Evolutionary conservation across 2,113 vertebrate species (phyloP).

Genomic region (Neolamprologus cancellatus): DNA sequence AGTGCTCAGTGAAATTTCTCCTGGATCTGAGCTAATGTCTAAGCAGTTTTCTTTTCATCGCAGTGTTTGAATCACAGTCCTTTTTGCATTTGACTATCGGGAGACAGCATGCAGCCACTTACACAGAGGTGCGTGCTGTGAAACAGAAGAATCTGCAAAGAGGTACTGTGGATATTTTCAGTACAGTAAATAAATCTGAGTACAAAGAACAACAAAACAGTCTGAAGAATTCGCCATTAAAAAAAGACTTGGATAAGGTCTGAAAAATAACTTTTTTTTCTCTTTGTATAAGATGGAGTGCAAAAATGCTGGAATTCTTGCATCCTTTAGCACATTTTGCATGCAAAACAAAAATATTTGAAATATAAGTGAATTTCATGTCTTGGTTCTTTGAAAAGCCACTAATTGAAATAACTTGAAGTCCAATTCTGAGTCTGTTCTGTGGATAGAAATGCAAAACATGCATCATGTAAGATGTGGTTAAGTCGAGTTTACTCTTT

Average conservation of each 20-base stretch:
- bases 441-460: not conserved
- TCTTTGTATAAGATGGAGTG: not conserved
- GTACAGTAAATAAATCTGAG: not conserved
- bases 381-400: not conserved
- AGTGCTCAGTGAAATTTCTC: not conserved
- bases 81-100: not conserved
- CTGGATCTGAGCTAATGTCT: not conserved
- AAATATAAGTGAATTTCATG: not conserved
- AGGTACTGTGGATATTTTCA: not conserved
- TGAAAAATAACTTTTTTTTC: accelerated
- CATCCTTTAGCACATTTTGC: not conserved
- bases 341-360: not conserved
- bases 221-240: not conserved
- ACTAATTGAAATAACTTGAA: not conserved
- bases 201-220: not conserved
- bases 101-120: not conserved
- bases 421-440: not conserved
- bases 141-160: not conserved
- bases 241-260: not conserved
- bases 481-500: not conserved
- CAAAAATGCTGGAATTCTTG: not conserved
- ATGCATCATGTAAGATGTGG: not conserved
- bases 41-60: not conserved
- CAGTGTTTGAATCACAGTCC: not conserved
- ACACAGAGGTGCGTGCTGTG: not conserved